Conservation (phyloP, 2,797 vertebrate genomes). For the Sarcophilus harrisii region DNA sequence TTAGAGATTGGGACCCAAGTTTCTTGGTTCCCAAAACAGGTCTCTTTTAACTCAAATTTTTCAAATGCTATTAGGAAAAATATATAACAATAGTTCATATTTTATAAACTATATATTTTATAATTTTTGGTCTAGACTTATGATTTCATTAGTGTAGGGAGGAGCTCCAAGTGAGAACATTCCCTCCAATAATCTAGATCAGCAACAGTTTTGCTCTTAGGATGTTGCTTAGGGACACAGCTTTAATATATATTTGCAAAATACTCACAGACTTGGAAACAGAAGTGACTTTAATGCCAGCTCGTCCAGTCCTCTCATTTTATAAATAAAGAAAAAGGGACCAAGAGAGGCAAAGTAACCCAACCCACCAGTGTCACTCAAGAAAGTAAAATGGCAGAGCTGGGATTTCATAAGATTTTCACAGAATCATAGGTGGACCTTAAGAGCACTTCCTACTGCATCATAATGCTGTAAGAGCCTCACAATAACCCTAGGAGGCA, state of each 20-base stretch:
- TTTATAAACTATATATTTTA: neutral
- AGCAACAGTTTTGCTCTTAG: neutral
- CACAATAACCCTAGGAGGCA: neutral
- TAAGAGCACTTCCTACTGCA: neutral
- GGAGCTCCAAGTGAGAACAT: neutral
- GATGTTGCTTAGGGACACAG: neutral
- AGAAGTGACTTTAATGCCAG: neutral
- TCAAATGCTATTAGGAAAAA: neutral
- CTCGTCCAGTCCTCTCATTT: neutral
- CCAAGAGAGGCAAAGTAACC: neutral
- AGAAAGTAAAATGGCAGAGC: neutral
- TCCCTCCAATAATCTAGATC: neutral
- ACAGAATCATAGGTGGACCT: neutral
- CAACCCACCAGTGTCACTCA: neutral
- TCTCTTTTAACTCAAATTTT: neutral
- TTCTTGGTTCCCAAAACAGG: rapidly evolving
- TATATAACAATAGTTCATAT: neutral
- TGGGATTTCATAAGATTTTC: neutral
- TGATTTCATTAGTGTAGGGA: neutral
- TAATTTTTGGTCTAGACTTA: neutral
- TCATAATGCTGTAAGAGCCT: neutral
- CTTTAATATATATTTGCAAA: neutral
- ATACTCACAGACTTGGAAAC: neutral
- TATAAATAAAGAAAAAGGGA: neutral
- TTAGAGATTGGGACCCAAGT: neutral